Evolutionary conservation across 2,888 invertebrate species (phyloP).

Genomic region (Tenthredo distinguenda): DNA sequence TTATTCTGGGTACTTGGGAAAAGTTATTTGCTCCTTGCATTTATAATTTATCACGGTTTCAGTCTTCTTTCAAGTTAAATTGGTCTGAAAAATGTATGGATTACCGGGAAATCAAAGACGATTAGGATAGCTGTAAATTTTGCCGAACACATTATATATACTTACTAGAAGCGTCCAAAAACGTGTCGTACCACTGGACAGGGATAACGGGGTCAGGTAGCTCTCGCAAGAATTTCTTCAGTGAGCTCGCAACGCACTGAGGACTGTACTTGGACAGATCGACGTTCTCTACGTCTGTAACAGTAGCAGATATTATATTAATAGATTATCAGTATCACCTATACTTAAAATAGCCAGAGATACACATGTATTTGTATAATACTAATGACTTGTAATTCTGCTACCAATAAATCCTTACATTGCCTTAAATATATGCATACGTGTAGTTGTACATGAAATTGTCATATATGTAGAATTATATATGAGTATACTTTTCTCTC

Average conservation of each 20-base stretch:
- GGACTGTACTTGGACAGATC: conserved; percentile 79
- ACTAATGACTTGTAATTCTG: background rate
- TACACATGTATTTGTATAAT: background rate
- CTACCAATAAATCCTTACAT: background rate
- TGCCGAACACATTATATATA: conserved; percentile 30
- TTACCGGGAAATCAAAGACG: background rate
- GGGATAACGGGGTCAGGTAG: conserved; percentile 89
- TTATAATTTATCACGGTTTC: background rate
- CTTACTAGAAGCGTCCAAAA: conserved; percentile 82
- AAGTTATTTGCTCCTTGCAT: background rate
- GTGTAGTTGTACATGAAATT: background rate
- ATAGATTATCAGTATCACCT: background rate
- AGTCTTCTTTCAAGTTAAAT: background rate
- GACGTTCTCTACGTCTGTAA: conserved; percentile 75
- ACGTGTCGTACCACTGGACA: conserved; percentile 86
- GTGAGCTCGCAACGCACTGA: conserved; percentile 81
- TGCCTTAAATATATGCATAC: background rate
- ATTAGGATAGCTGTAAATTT: background rate
- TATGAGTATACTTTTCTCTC: background rate
- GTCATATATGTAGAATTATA: too few species aligned
- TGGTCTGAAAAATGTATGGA: background rate
- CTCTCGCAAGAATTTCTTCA: conserved; percentile 87
- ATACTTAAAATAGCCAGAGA: too few species aligned
- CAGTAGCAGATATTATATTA: conserved; percentile 33
- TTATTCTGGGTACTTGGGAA: background rate